phyloP scores from a whole-genome alignment of 1,140 invertebrate species.

The Sycophaga agraensis region DNA sequence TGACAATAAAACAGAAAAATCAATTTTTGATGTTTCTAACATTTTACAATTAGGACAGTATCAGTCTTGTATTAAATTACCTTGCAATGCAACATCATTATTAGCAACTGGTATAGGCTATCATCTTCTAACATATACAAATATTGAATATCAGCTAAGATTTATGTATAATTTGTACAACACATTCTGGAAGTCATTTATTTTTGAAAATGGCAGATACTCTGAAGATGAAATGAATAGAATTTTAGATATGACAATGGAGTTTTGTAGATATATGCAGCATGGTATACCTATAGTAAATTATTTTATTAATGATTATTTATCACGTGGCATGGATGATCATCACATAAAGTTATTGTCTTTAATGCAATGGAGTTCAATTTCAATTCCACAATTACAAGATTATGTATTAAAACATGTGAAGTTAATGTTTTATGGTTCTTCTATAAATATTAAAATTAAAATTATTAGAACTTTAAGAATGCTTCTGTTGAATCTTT shows the following conservation, averaged over 20 bases:
- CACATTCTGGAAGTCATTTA: conserved; percentile 47
- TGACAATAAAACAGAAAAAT: conserved; percentile 40
- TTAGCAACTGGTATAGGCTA: conserved; percentile 47
- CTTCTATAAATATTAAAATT: conserved; percentile 41
- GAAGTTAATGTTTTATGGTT: conserved; percentile 44
- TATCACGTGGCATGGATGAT: conserved; percentile 42
- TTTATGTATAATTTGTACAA: conserved; percentile 54
- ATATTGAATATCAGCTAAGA: conserved; percentile 49
- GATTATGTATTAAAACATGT: conserved; percentile 41
- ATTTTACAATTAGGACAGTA: conserved; percentile 43
- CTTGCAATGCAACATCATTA: conserved; percentile 48
- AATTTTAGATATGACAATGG: conserved; percentile 44
- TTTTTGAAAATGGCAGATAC: conserved; percentile 43
- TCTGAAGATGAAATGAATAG: conserved; percentile 41
- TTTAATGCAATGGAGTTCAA: conserved; percentile 48
- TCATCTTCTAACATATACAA: conserved; percentile 49
- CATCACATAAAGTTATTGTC: conserved; percentile 39
- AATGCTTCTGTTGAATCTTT: conserved; percentile 44
- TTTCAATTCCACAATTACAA: conserved; percentile 41
- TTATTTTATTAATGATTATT: conserved; percentile 48
- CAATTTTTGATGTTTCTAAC: conserved; percentile 49
- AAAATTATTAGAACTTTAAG: conserved; percentile 43
- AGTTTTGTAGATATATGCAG: conserved; percentile 51
- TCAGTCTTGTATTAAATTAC: conserved; percentile 45
- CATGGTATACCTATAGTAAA: conserved; percentile 50